phyloP scores from a whole-genome alignment of 2,888 invertebrate species.

The Trissolcus brochymenae region DNA sequence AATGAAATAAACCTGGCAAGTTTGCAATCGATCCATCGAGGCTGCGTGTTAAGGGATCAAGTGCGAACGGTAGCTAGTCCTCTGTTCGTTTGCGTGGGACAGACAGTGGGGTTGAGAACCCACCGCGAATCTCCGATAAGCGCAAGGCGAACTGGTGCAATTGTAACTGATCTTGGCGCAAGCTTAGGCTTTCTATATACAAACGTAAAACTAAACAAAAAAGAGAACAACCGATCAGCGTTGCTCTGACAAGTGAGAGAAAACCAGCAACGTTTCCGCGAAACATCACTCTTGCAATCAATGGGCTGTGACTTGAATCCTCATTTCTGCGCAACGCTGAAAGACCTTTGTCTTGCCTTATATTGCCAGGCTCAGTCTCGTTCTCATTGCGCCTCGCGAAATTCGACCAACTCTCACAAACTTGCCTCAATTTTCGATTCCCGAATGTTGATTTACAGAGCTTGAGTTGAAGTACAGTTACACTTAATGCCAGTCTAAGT shows the following conservation, averaged over 20 bases:
- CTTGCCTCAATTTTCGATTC: not conserved
- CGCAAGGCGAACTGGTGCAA: conserved; percentile 42
- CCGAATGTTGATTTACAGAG: conserved; percentile 18
- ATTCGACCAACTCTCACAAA: not conserved
- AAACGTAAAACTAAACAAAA: no score
- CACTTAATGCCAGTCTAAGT: conserved; percentile 38
- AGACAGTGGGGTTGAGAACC: conserved; percentile 41
- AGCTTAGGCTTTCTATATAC: conserved; percentile 36
- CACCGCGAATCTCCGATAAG: conserved; percentile 42
- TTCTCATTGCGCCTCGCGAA: not conserved
- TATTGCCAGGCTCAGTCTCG: conserved; percentile 35
- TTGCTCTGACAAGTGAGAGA: not conserved
- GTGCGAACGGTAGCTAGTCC: conserved; percentile 54
- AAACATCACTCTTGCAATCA: conserved; percentile 60
- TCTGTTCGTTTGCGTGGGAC: conserved; percentile 47
- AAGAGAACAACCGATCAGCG: no score
- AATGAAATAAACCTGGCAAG: conserved; percentile 34
- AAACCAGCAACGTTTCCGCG: conserved; percentile 30
- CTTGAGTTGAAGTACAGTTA: conserved; percentile 39
- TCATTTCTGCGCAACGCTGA: conserved; percentile 56
- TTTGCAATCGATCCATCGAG: conserved; percentile 48
- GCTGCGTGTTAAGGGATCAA: conserved; percentile 40
- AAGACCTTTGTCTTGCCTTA: conserved; percentile 2
- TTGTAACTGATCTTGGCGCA: conserved; percentile 46
- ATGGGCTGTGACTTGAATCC: conserved; percentile 64